Evolutionary conservation across 2,797 vertebrate species (phyloP), one percentile per base, ranked within the genome.

Genomic region (Enteromius mattozi): DNA sequence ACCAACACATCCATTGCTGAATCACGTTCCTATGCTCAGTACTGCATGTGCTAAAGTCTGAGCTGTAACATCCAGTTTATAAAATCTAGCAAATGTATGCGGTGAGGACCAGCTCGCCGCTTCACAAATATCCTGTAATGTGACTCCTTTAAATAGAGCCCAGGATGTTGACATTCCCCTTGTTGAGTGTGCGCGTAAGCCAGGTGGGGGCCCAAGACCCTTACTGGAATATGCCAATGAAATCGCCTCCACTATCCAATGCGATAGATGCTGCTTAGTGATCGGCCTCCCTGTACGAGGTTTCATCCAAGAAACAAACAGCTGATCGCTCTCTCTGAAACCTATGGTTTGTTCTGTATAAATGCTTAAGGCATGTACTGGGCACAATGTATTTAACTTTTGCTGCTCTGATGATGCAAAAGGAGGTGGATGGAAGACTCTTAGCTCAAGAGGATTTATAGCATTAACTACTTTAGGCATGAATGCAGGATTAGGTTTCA

Each of bases 251-350:
- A 82, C 61, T 27, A 81, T 54, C 49, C 84, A 82, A 49, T 77
- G 66, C 2, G 42, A 86, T 45, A 82, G 24, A 19, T 16, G 9
- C 33, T 82, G 66, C 9, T 61, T 72, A 51, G 56, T 49, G 9
- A 86, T 68, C 0, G 40, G 49, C 68, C 54, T 86, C 2, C 54
- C 75, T 14, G 3, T 82, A 24, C 30, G 6, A 3, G 30, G 24
- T 27, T 69, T 68, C 0, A 9, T 16, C 77, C 75, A 56, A 27
- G 68, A 78, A 13, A 86, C 17, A 42, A 83, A 86, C n/a, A 70
- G 54, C 65, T 82, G 80, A 42, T 82, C 65, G 3, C 19, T 37
- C 51, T 80, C 35, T 30, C 74, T 71, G 19, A 78, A 86, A n/a
- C 2, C 14, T 40, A n/a, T 37, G n/a, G 56, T 71, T 24, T 17